Base-by-base conservation (phyloP, 2,888 invertebrate genomes). In the Spodoptera exigua region DNA sequence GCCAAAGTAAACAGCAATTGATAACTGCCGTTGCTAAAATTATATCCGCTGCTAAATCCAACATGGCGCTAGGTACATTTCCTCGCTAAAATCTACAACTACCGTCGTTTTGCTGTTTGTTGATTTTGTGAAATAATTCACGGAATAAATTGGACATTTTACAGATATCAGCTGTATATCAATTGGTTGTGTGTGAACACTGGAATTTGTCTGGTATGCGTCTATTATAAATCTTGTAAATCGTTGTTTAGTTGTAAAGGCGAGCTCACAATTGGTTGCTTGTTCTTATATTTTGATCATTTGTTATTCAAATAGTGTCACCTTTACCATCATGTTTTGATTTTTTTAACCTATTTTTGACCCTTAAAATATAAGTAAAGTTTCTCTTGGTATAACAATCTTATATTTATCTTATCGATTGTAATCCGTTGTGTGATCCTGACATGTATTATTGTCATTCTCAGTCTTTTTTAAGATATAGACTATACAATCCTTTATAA, bases 111-210 rank as follows among this genome's bases (percentile, higher is more conserved):
- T 9, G 17, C 1, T 54, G 34, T 57, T 55, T 55, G 37, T 70
- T 70, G 40, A 34, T 39, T 43, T 51, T 47, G 45, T 41, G 41
- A 55, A 69, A 56, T 61, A 43, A 66, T 47, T 60, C 54, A 44
- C 34, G 44, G 21, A 36, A 21, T 51, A 39, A 35, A 36, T 10
- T 10, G 16, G 58, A 62, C 27, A 68, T 62, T 59, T 11, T 44
- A 43, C 74, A 76, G 70, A 34, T 40, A 45, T 49, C 46, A 49
- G 13, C 34, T 49, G 55, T 65, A 52, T 43, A 43, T 57, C 16
- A 41, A 27, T 27, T 27, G 27, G 27, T 3, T 49, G 18, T 12
- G 46, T 12, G 46, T 36, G 27, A 35, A 47, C 41, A 37, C 17
- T 34, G 45, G 12, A 46, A 13, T 43, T 45, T 27, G 14, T 53